phyloP scores from a whole-genome alignment of 2,113 vertebrate species.

The Poeciliopsis occidentalis region DNA sequence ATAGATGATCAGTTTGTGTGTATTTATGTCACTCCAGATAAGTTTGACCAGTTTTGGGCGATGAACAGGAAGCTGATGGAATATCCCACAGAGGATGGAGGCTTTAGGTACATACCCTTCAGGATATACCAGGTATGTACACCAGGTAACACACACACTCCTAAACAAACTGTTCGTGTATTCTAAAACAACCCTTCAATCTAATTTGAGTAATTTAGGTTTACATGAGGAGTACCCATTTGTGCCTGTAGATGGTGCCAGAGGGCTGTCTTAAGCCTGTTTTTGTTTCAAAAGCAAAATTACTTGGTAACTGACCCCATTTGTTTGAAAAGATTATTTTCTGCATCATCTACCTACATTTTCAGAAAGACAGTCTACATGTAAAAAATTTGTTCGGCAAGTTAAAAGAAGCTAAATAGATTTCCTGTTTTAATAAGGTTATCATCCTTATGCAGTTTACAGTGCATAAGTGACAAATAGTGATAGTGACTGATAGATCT shows the following conservation, averaged over 20 bases:
- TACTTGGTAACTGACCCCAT: background rate
- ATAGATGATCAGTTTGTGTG: background rate
- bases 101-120: conserved; percentile 97
- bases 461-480: background rate
- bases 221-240: background rate
- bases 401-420: background rate
- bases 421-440: background rate
- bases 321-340: background rate
- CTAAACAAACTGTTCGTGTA: background rate
- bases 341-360: background rate
- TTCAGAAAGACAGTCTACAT: background rate
- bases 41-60: conserved; percentile 99
- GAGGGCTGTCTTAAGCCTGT: background rate
- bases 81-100: conserved; percentile 90
- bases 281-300: background rate
- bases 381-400: background rate
- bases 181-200: background rate
- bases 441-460: background rate
- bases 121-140: conserved; percentile 90
- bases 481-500: no score
- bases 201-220: background rate
- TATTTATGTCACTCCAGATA: conserved; percentile 81
- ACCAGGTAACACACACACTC: conserved; percentile 65
- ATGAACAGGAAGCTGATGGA: conserved; percentile 99
- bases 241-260: conserved; percentile 60